Conservation (phyloP, 1,140 invertebrate genomes). For the Chrysomallon squamiferum region DNA sequence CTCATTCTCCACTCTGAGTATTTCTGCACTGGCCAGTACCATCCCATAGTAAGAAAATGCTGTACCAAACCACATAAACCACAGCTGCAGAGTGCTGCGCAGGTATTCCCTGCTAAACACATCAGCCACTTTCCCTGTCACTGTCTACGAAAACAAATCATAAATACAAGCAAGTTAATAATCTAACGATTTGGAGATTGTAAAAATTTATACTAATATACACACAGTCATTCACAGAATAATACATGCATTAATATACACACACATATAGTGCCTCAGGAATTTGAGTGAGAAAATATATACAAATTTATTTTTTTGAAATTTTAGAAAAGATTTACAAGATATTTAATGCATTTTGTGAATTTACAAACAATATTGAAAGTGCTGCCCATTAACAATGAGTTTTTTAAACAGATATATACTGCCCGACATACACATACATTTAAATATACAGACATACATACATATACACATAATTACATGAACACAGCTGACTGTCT, state of each 20-base stretch:
- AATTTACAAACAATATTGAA: too few species aligned
- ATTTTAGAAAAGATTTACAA: too few species aligned
- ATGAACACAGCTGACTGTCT: constrained; percentile 33
- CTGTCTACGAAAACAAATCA: constrained; percentile 19
- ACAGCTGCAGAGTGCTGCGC: constrained; percentile 50
- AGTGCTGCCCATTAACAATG: too few species aligned
- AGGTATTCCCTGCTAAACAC: constrained; percentile 50
- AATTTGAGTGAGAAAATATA: too few species aligned
- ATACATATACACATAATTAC: too few species aligned
- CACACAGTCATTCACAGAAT: background rate
- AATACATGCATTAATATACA: background rate
- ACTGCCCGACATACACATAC: too few species aligned
- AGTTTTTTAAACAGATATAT: too few species aligned
- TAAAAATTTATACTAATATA: background rate
- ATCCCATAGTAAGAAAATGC: constrained; percentile 96
- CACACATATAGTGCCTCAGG: too few species aligned
- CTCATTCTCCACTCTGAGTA: constrained; percentile 72
- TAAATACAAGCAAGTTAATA: background rate
- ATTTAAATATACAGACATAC: too few species aligned
- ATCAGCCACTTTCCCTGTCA: constrained; percentile 42
- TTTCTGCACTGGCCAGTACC: constrained; percentile 91
- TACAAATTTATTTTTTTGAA: too few species aligned
- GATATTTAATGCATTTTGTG: too few species aligned
- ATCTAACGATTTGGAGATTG: background rate
- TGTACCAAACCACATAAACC: constrained; percentile 80